Conservation (phyloP, 2,888 invertebrate species). For the Xanthorhoe designata region DNA sequence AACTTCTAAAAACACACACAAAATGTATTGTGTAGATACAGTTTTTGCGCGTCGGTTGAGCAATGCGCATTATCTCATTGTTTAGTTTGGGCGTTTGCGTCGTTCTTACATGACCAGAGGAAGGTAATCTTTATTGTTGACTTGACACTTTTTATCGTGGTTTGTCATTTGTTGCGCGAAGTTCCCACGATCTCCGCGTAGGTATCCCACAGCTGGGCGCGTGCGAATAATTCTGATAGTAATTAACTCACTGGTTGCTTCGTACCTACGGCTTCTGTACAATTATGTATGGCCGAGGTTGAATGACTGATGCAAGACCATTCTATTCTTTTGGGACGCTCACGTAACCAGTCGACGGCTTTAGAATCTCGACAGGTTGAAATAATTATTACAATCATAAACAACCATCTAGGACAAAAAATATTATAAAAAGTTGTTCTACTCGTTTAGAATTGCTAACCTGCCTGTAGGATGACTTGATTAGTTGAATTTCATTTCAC, state of each 20-base stretch:
- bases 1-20: constrained; percentile 38
- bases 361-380: constrained; percentile 56
- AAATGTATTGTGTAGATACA: constrained; percentile 56
- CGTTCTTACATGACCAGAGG: constrained; percentile 60
- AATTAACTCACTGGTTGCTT: constrained; percentile 61
- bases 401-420: constrained; percentile 26
- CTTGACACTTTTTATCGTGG: constrained; percentile 58
- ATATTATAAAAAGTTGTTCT: constrained; percentile 14
- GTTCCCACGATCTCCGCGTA: constrained; percentile 62
- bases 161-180: constrained; percentile 57
- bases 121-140: constrained; percentile 63
- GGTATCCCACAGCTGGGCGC: constrained; percentile 59
- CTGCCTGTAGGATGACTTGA: background rate
- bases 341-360: constrained; percentile 64
- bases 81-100: constrained; percentile 58
- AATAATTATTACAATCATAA: constrained; percentile 29
- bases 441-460: background rate
- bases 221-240: constrained; percentile 68
- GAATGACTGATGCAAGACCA: constrained; percentile 71
- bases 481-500: background rate
- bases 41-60: constrained; percentile 60
- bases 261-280: constrained; percentile 65
- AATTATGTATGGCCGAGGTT: constrained; percentile 64
- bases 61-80: constrained; percentile 74
- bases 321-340: constrained; percentile 70